These are phyloP conservation scores for Ceyx cyanopectus DNA, from an alignment of 2,113 vertebrate genomes.

Conservation along the genomic window DNA sequence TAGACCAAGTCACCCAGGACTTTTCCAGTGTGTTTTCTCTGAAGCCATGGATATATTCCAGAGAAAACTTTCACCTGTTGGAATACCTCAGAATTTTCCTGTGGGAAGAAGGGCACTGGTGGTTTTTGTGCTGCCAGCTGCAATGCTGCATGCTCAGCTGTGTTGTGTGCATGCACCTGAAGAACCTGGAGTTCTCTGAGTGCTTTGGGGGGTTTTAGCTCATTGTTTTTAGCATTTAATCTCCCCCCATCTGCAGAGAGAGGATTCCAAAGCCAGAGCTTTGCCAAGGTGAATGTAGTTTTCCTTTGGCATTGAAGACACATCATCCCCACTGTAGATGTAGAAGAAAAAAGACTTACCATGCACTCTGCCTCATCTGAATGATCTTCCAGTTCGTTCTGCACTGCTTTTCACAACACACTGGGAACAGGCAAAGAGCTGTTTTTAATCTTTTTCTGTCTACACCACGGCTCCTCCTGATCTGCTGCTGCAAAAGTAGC, in stretches of 20 bases:
- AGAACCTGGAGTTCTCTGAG: not conserved
- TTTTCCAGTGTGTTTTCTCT: not conserved
- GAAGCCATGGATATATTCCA: not conserved
- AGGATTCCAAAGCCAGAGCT: not conserved
- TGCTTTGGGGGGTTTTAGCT: not conserved
- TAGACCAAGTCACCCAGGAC: too few species aligned
- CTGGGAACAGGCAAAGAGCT: accelerated
- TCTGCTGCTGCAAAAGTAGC: not conserved
- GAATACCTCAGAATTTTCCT: not conserved
- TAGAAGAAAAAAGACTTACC: not conserved
- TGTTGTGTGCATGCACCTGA: not conserved
- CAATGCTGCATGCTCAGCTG: not conserved
- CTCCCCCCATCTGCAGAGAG: not conserved
- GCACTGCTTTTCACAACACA: not conserved
- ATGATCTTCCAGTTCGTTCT: not conserved
- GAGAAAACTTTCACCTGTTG: not conserved
- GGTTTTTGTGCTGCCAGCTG: not conserved
- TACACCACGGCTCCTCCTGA: not conserved
- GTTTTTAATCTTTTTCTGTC: not conserved
- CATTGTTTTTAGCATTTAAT: not conserved
- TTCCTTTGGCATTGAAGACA: not conserved
- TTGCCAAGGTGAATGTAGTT: not conserved
- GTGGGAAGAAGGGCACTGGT: not conserved
- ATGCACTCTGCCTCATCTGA: not conserved
- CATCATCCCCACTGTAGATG: accelerated